Evolutionary conservation across 1,140 invertebrate genomes (phyloP), one percentile per base, ranked within the genome.

Genomic region (Halotydeus destructor): DNA sequence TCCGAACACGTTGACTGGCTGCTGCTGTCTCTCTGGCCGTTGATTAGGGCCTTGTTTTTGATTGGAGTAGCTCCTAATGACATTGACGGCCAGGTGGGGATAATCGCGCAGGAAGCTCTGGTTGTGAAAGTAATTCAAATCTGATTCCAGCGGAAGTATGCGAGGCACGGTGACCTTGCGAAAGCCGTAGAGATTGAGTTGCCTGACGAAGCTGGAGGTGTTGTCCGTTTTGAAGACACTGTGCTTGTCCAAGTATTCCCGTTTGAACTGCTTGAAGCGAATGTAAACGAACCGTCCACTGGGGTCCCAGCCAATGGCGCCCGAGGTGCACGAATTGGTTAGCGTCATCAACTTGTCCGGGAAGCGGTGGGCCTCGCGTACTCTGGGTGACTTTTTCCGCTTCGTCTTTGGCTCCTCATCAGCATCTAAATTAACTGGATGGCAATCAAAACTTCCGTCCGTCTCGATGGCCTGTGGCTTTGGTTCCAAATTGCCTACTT

Each of bases 191-290:
- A 46, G 52, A 56, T 46, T 61, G 59, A 51, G 57, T 54, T 40
- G 52, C 3, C 46, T 47, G 6, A 52, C 48, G 37, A 54, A 63
- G 25, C 49, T 50, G 27, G 44, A 49, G 24, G 47, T 55, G 18
- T 54, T 63, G 16, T 61, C 40, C 54, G 52, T 44, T 60, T 63
- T 46, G 49, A 58, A 45, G 52, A 59, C 12, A 57, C 59, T 37
- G 55, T 54, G 26, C 38, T 59, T 3, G 36, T 49, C 21, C 24
- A 48, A 32, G 18, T 33, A 41, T 23, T 48, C 34, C 16, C 42
- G 25, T 26, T 44, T 34, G 23, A 48, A 48, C 22, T 23, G 25
- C 4, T 11, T 14, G 27, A 39, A 44, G 28, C 44, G 32, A 22
- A 48, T 44, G 16, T 41, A 5, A 9, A 48, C 23, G 21, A 28